Evolutionary conservation across 2,888 invertebrate genomes (phyloP).

Genomic region (Penaeus monodon): DNA sequence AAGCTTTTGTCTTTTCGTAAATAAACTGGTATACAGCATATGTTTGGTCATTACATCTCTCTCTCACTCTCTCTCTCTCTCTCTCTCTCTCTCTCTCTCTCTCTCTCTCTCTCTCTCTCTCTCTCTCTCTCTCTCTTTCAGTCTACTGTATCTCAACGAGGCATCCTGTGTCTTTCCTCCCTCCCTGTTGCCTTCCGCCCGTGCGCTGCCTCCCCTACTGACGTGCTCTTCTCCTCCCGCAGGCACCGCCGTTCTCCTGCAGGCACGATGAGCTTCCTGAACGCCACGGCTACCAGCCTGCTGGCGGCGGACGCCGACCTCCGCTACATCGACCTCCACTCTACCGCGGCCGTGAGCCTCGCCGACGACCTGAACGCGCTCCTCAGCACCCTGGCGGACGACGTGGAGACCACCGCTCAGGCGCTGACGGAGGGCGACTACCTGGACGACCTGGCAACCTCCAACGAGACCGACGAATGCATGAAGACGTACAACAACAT

Average conservation of each 20-base stretch:
- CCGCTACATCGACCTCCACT: too few species aligned
- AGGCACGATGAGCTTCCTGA: too few species aligned
- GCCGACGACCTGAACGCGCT: too few species aligned
- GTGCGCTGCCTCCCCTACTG: not conserved
- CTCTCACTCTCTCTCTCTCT: not conserved
- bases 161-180: not conserved
- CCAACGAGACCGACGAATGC: conserved; percentile 8
- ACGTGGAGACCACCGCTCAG: not conserved
- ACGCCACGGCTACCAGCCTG: too few species aligned
- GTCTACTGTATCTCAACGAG: not conserved
- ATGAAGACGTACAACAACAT: not conserved
- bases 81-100: conserved; percentile 10
- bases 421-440: not conserved
- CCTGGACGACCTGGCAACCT: not conserved
- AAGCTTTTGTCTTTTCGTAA: too few species aligned
- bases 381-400: not conserved
- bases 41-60: too few species aligned
- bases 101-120: conserved; percentile 30
- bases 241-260: too few species aligned
- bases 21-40: too few species aligned
- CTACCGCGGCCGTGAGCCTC: too few species aligned
- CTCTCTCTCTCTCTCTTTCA: not conserved
- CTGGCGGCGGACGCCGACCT: too few species aligned
- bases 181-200: not conserved
- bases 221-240: too few species aligned